phyloP scores from a whole-genome alignment of 2,888 invertebrate species.

The Druceiella hillmani region DNA sequence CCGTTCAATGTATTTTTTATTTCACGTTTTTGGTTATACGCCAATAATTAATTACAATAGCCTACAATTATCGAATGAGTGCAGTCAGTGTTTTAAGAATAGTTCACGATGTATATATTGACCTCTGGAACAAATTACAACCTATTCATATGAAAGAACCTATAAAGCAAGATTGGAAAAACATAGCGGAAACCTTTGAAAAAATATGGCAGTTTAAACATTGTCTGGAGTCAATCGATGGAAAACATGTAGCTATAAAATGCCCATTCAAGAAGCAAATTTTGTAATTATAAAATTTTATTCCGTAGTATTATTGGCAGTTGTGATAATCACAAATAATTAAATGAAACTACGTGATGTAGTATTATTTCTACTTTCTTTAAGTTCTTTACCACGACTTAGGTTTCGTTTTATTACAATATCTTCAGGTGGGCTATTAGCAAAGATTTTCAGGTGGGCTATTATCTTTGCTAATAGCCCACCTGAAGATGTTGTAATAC shows the following conservation, averaged over 20 bases:
- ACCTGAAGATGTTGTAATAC: too few relatives aligned
- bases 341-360: too few relatives aligned
- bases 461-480: too few relatives aligned
- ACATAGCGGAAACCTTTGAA: constrained; percentile 1
- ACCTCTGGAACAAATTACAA: constrained; percentile 13
- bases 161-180: constrained; percentile 3
- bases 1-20: too few relatives aligned
- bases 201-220: constrained; percentile 2
- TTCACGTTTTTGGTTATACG: constrained; percentile 13
- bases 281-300: constrained; percentile 4
- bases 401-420: too few relatives aligned
- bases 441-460: too few relatives aligned
- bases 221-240: constrained; percentile 5
- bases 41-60: constrained; percentile 9
- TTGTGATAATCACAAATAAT: too few relatives aligned
- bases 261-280: constrained; percentile 7
- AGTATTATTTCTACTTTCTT: too few relatives aligned
- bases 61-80: constrained; percentile 13
- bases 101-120: constrained; percentile 10
- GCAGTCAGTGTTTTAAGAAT: constrained; percentile 12
- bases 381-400: too few relatives aligned
- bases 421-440: too few relatives aligned
- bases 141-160: constrained; percentile 8
- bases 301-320: constrained; percentile 18
- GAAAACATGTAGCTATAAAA: too few relatives aligned